A percentile compares a stretch with the other conserved stretches of the same genome.
Conservation (phyloP, 2,888 invertebrate species). For the Parelbella ahira region DNA sequence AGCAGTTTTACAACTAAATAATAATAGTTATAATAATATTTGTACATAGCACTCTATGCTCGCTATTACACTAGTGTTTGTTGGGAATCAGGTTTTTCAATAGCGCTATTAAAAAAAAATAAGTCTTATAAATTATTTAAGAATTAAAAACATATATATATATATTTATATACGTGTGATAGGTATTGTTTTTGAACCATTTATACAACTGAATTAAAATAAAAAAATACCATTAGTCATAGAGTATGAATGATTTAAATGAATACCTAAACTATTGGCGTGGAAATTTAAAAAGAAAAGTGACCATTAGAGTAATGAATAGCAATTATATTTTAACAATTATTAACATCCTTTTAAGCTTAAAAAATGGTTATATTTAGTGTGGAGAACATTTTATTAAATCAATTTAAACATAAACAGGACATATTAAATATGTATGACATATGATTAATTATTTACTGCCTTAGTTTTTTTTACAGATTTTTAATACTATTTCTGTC, state of each 20-base stretch:
- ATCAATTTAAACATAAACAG: no score
- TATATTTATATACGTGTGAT: neutral
- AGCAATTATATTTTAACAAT: no score
- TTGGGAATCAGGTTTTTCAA: slow-evolving; percentile 67
- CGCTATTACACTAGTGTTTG: slow-evolving; percentile 77
- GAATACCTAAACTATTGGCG: slow-evolving; percentile 13
- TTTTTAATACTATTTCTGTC: no score
- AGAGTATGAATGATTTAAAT: slow-evolving; percentile 26
- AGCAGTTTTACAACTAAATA: slow-evolving; percentile 69
- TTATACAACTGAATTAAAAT: slow-evolving; percentile 19
- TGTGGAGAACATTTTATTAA: no score
- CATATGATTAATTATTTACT: no score
- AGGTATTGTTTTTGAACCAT: slow-evolving; percentile 23
- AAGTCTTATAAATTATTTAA: neutral
- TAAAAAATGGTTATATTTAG: no score
- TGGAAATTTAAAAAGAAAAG: no score
- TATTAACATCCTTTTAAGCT: no score
- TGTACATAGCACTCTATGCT: slow-evolving; percentile 77
- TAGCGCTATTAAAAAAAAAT: slow-evolving; percentile 12
- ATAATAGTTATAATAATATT: no score
- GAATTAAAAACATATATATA: neutral
- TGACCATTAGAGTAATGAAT: no score
- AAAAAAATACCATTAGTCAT: slow-evolving; percentile 21
- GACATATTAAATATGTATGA: no score
- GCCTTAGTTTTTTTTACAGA: no score